Evolutionary conservation across 2,797 vertebrate genomes (phyloP).

Genomic region (Peromyscus nudipes): DNA sequence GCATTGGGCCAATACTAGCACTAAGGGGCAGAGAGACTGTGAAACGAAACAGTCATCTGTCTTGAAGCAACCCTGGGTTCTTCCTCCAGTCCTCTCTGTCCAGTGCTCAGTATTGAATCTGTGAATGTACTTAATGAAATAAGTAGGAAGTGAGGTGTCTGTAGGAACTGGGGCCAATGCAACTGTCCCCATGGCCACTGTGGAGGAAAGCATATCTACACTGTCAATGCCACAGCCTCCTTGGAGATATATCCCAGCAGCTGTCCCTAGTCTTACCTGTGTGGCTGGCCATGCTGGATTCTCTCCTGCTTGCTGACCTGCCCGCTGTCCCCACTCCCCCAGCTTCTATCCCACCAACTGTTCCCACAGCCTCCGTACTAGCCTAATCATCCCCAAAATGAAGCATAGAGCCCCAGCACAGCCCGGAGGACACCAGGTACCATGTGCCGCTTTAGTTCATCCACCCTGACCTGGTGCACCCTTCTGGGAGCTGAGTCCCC

Average conservation of each 20-base stretch:
- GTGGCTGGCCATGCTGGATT: rapidly evolving
- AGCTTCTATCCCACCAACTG: rapidly evolving
- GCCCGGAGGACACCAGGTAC: neutral
- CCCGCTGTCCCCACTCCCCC: rapidly evolving
- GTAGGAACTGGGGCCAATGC: neutral
- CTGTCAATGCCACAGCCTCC: neutral
- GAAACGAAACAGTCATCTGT: neutral
- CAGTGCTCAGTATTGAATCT: neutral
- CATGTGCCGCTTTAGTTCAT: neutral
- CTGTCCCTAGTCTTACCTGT: neutral
- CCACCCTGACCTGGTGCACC: neutral
- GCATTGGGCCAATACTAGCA: neutral
- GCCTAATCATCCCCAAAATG: neutral
- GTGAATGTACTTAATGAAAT: neutral
- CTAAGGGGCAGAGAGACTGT: neutral
- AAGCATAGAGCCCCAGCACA: neutral
- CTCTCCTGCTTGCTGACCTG: neutral
- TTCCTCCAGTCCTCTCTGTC: neutral
- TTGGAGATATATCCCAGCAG: neutral
- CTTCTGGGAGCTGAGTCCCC: neutral
- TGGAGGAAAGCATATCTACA: neutral
- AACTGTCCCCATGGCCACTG: rapidly evolving
- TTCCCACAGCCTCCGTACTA: neutral
- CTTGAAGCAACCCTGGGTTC: neutral
- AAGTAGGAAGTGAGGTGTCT: neutral